A percentile compares a stretch with the other conserved stretches of the same genome.
Evolutionary conservation across 2,888 invertebrate genomes (phyloP).

Genomic region (Melieria crassipennis): DNA sequence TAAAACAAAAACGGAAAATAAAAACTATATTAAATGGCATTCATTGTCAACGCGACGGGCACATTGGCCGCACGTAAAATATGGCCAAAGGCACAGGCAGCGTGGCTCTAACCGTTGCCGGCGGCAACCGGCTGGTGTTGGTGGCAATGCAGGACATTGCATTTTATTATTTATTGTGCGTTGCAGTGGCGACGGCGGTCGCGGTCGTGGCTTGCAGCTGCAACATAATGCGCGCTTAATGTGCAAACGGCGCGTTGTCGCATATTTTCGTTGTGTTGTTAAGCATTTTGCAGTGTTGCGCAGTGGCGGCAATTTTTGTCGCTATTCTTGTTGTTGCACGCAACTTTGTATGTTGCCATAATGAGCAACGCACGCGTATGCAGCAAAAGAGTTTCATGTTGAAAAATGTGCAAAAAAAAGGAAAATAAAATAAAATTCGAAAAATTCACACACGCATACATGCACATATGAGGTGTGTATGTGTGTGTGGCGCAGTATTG

Average conservation of each 20-base stretch:
- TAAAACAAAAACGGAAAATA: constrained; percentile 17
- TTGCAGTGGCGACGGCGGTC: constrained; percentile 8
- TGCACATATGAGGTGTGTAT: not conserved
- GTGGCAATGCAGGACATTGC: constrained; percentile 15
- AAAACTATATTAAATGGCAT: not conserved
- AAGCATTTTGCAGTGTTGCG: too few species aligned
- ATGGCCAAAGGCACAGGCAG: too few species aligned
- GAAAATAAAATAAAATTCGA: too few species aligned
- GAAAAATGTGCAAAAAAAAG: too few species aligned
- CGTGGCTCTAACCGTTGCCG: not conserved
- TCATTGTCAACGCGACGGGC: not conserved
- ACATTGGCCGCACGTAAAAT: not conserved
- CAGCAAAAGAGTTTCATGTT: too few species aligned
- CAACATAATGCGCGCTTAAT: too few species aligned
- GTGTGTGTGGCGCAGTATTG: not conserved
- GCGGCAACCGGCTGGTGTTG: not conserved
- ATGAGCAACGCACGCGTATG: too few species aligned
- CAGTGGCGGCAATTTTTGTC: too few species aligned
- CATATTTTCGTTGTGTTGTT: too few species aligned
- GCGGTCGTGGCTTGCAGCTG: not conserved
- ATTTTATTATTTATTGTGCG: constrained; percentile 26
- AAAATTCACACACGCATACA: not conserved
- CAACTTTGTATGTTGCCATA: too few species aligned
- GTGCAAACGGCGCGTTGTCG: too few species aligned
- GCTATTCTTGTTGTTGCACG: too few species aligned